These are phyloP conservation scores for Isaurus tuberculatus DNA, from an alignment of 92 coral and sea anemone species.

Conservation along the genomic window DNA sequence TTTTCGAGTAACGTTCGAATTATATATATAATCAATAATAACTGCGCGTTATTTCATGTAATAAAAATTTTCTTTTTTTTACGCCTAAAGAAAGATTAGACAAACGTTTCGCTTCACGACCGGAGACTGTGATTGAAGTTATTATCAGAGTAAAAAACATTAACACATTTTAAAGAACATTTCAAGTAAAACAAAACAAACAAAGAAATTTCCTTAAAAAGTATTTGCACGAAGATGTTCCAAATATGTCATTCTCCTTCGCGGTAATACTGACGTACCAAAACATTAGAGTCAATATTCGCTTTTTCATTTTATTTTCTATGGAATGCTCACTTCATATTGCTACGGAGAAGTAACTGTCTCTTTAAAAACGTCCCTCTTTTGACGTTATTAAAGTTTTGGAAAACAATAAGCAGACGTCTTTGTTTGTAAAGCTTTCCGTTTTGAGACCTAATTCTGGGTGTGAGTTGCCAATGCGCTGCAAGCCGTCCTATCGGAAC, in stretches of 20 bases:
- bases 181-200: no score
- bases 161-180: no score
- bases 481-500: conserved; percentile 22
- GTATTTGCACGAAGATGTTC: no score
- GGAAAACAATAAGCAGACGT: conserved; percentile 18
- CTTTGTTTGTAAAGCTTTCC: conserved; percentile 14
- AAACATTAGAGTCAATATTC: neutral
- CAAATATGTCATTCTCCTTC: neutral
- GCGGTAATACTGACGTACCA: neutral
- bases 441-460: conserved; percentile 5
- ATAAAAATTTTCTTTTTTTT: no score
- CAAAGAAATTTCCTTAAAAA: no score
- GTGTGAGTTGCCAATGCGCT: conserved; percentile 18
- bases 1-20: no score
- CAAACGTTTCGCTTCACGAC: no score
- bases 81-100: no score
- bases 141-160: no score
- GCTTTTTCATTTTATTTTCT: neutral
- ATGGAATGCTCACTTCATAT: conserved; percentile 17
- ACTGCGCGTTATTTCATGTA: no score
- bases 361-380: neutral
- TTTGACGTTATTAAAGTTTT: conserved; percentile 40
- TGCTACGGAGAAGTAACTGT: neutral
- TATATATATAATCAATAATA: no score
- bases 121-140: no score